A percentile compares a stretch with the other conserved stretches of the same genome.
These are phyloP conservation scores for Linnaemya tessellans DNA, from an alignment of 2,888 invertebrate species.

Conservation along the genomic window DNA sequence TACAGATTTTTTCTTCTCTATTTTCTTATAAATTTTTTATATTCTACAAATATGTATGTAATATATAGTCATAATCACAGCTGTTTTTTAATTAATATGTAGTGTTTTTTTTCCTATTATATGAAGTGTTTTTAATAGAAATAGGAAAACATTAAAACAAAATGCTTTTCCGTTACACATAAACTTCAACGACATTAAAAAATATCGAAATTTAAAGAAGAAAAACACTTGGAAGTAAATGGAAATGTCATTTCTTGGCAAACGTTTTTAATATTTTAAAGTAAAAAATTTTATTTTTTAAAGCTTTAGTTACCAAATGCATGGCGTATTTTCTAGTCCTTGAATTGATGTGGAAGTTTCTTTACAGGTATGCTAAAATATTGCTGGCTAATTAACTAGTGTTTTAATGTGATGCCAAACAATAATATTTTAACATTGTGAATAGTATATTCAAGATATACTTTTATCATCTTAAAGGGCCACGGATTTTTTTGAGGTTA, in stretches of 20 bases:
- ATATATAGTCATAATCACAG: constrained; percentile 52
- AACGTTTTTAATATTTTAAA: too few species aligned
- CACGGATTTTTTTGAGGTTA: too few species aligned
- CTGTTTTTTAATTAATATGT: constrained; percentile 67
- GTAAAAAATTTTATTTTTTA: neutral
- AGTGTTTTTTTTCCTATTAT: neutral
- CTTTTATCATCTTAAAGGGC: too few species aligned
- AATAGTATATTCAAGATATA: too few species aligned
- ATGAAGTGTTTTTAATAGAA: neutral
- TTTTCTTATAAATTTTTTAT: neutral
- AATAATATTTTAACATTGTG: too few species aligned
- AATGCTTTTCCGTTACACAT: constrained; percentile 34
- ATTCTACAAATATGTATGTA: constrained; percentile 30
- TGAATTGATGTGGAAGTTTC: too few species aligned
- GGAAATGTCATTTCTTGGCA: too few species aligned
- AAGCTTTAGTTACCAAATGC: neutral
- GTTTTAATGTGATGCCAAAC: too few species aligned
- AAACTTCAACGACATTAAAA: constrained; percentile 20
- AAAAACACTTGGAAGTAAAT: neutral
- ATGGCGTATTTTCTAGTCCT: too few species aligned
- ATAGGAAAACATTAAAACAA: constrained; percentile 39
- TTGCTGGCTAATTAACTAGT: too few species aligned
- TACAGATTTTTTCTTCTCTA: neutral
- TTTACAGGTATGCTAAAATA: too few species aligned
- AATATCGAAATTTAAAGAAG: constrained; percentile 4